phyloP scores from a whole-genome alignment of 2,888 invertebrate genomes.

The Drosophila atroscutellata region DNA sequence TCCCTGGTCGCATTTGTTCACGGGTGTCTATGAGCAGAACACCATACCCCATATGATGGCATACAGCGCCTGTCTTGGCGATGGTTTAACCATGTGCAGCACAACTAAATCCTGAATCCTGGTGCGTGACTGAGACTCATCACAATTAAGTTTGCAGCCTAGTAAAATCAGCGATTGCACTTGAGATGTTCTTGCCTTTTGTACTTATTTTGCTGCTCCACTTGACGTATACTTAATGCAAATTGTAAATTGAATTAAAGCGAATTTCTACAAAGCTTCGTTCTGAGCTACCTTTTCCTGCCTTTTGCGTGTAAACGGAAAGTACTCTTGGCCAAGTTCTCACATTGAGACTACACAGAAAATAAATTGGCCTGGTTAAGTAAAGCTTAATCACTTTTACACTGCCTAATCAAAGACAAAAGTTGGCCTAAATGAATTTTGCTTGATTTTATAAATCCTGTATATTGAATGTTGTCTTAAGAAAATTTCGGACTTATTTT shows the following conservation, averaged over 20 bases:
- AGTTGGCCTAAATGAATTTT: background rate
- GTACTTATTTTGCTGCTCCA: conserved; percentile 14
- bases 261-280: conserved; percentile 48
- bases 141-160: conserved; percentile 69
- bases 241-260: conserved; percentile 75
- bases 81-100: conserved; percentile 84
- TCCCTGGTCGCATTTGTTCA: conserved; percentile 92
- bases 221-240: conserved; percentile 43
- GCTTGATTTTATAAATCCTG: background rate
- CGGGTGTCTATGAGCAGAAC: conserved; percentile 92
- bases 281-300: conserved; percentile 41
- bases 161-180: conserved; percentile 63
- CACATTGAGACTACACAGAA: conserved; percentile 6
- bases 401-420: background rate
- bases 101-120: conserved; percentile 11
- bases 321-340: conserved; percentile 19
- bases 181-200: conserved; percentile 10
- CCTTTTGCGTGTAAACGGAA: conserved; percentile 33
- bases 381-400: background rate
- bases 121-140: conserved; percentile 50
- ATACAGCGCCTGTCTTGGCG: conserved; percentile 90
- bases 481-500: background rate
- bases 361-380: background rate
- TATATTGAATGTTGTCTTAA: background rate
- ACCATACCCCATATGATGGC: conserved; percentile 91